Evolutionary conservation across 2,113 vertebrate genomes (phyloP), one percentile per base, ranked within the genome.

Genomic region (Gavialis gangeticus): DNA sequence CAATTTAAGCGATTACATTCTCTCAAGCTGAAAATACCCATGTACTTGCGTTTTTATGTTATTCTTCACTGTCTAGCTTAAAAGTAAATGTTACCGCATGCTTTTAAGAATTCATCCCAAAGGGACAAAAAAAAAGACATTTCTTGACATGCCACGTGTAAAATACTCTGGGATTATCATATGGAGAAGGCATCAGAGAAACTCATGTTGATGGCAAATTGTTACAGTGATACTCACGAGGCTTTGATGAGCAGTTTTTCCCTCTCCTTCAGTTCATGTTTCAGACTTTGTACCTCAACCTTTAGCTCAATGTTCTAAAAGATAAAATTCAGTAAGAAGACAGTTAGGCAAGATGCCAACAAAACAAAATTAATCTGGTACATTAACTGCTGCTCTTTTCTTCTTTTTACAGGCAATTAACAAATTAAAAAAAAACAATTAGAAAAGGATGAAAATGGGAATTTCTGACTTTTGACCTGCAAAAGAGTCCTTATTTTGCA

Each of bases 231-330:
- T 93, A 99, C 99, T 98, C 97, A 99, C 99, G 98, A 99, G 83
- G 99, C 99, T 84, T 99, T 99, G 85, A 99, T 96, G n/a, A 99
- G 99, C 0, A 99, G 98, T 83, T 98, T 98, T 66, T 99, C 99
- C 96, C 99, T 99, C 97, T 99, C 98, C 58, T 98, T 98, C 88
- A 99, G 97, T 12, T 99, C 99, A 91, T 97, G 97, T 96, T 99
- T 99, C 98, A 99, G 98, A 59, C 99, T 99, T 96, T 99, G 99
- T 83, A 99, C 95, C 97, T 99, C 99, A 87, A 99, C 99, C 94
- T 99, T 99, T 84, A 99, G 98, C 97, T 99, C 99, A 81, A 99
- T 99, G 96, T 99, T 99, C 99, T 99, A 97, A 14, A 93, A 89
- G 84, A 63, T 37, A 79, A 95, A 88, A 85, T 11, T 25, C 58